Base-by-base conservation (phyloP, 2,113 vertebrate species). In the Triplophysa dalaica region DNA sequence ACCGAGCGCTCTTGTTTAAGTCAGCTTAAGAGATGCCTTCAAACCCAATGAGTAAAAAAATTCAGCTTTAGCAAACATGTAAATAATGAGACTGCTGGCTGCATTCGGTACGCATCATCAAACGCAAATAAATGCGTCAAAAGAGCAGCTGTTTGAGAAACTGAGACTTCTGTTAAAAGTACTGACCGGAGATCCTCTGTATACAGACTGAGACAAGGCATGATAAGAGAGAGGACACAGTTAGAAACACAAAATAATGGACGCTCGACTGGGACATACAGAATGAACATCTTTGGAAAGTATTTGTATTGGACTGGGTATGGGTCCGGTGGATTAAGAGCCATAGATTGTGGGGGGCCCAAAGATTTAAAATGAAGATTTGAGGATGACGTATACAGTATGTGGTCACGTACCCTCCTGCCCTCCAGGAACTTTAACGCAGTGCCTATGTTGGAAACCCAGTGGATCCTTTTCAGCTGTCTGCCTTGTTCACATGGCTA, bases 161-260 rank as follows among this genome's bases (percentile, higher is more conserved):
- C 14, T 74, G 60, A 58, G 68, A 60, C 78, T 60, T 21, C 12
- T 26, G 45, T 16, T 41, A 24, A 63, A 62, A 87, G 65, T 93
- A 98, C 97, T 95, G 94, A 98, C 97, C 96, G 96, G 95, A 88
- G 96, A 97, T 95, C 97, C 96, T 95, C 95, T 94, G 91, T 95
- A 96, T 85, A 95, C 70, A 90, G 95, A 97, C 97, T 98, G 91
- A 89, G 87, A 87, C 75, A 85, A 87, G 78, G 87, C 84, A 80
- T 88, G 87, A 82, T 69, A 85, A 81, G 83, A 91, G 75, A 92
- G 84, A 91, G 84, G 89, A 87, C 83, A 80, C 86, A 87, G 88
- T 84, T 84, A 73, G 45, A 73, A 78, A 60, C 80, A 88, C 86
- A 83, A 85, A 7, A 63, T 75, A 24, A 75, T 1, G 58, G 9